These are phyloP conservation scores for Byasa hedistus DNA, from an alignment of 2,888 invertebrate genomes.

Conservation along the genomic window DNA sequence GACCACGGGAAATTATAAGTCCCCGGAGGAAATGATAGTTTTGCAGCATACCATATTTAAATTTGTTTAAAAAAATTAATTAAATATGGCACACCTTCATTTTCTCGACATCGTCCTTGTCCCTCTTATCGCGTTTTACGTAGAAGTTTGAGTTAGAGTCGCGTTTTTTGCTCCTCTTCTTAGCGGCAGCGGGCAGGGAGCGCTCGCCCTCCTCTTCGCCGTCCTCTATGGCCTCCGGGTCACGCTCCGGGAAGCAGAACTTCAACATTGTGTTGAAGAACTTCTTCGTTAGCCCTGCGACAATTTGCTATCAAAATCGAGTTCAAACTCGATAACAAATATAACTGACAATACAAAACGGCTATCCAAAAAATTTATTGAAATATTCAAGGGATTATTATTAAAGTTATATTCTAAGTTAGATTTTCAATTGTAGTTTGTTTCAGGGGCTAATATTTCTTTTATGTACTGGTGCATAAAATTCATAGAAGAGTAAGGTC, in stretches of 20 bases:
- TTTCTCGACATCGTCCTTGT: conserved; percentile 96
- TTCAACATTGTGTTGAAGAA: conserved; percentile 98
- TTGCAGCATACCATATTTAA: too few species aligned
- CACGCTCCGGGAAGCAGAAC: conserved; percentile 98
- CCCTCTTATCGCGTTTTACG: conserved; percentile 90
- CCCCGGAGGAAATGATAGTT: too few species aligned
- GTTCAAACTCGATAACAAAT: neutral
- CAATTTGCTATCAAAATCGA: neutral
- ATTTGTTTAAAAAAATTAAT: too few species aligned
- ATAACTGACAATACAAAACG: neutral
- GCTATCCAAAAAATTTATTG: too few species aligned
- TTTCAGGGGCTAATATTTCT: too few species aligned
- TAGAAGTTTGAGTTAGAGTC: conserved; percentile 94
- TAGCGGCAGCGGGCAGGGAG: conserved; percentile 61
- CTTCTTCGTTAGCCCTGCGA: conserved; percentile 91
- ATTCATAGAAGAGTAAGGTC: too few species aligned
- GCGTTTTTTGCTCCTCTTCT: conserved; percentile 74
- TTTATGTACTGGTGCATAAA: too few species aligned
- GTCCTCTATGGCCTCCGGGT: conserved; percentile 89
- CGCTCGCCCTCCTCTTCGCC: conserved; percentile 78
- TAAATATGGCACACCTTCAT: conserved; percentile 84
- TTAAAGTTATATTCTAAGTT: too few species aligned
- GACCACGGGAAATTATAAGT: too few species aligned
- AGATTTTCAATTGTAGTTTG: too few species aligned
- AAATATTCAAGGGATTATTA: too few species aligned